Base-by-base conservation (phyloP, 2,113 vertebrate species). In the Eidolon helvum region DNA sequence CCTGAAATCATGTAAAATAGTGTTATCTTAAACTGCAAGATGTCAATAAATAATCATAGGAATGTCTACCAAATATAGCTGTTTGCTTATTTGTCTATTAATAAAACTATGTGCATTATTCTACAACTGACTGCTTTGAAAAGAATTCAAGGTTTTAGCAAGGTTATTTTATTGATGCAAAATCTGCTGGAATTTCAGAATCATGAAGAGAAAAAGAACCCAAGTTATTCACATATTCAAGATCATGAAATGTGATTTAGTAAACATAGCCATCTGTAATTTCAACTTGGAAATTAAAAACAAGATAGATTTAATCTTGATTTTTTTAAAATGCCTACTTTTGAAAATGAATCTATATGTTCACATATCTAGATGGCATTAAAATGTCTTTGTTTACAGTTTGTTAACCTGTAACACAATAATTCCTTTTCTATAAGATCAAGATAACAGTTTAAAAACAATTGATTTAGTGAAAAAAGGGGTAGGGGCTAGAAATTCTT, bases 141-240 rank as follows among this genome's bases (percentile, higher is more conserved):
- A 96, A 68, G n/a, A 77, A 69, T 26, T 21, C 6, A 75, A 9
- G 38, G 3, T 80, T 89, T 86, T 95, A 89, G 45, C 72, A 18
- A n/a, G 7, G 10, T 85, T 74, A 50, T 79, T 72, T 71, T 90
- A 80, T 68, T 65, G 79, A 43, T 61, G n/a, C 59, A 18, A 59
- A 74, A 85, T 93, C 40, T 80, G 28, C n/a, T 45, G 40, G 59
- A 89, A 48, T 86, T 59, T 15, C 50, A 80, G 88, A 88, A 96
- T n/a, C 33, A 12, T 15, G 9, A 74, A 7, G 7, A 28, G 74
- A 79, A 63, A 91, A 91, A 53, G 15, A 72, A 75, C 30, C 61
- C 11, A 74, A 87, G 55, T 89, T 85, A 14, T 86, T 74, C 2
- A 19, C 10, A 38, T 48, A 90, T 74, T 92, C 78, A 83, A 28